These are phyloP conservation scores for Metacarcinus magister DNA, from an alignment of 2,888 invertebrate species.

Conservation along the genomic window DNA sequence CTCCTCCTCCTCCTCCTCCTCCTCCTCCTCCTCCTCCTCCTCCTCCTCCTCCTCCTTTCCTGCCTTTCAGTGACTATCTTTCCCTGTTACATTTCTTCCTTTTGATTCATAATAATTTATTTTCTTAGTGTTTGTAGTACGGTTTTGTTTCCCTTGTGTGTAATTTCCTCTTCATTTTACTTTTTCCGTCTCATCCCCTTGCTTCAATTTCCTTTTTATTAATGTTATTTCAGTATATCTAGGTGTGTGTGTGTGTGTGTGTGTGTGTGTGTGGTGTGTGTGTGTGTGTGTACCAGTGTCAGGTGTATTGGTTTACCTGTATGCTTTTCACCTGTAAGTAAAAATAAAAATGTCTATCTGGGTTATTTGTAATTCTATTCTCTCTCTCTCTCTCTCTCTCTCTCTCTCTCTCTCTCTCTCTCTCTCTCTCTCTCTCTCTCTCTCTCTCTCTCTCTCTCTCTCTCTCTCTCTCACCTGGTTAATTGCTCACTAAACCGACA, in stretches of 20 bases:
- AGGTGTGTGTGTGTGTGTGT: too few relatives aligned
- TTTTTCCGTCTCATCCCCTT: neutral
- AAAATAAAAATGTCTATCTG: too few relatives aligned
- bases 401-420: too few relatives aligned
- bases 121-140: too few relatives aligned
- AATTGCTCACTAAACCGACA: neutral
- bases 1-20: neutral
- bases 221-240: neutral
- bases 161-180: neutral
- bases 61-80: neutral
- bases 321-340: too few relatives aligned
- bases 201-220: neutral
- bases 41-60: neutral
- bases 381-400: too few relatives aligned
- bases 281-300: too few relatives aligned
- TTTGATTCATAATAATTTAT: neutral
- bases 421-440: too few relatives aligned
- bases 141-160: neutral
- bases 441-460: neutral
- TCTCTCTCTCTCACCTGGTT: slow-evolving; percentile 7
- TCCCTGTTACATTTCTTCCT: neutral
- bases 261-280: too few relatives aligned
- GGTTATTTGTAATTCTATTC: too few relatives aligned
- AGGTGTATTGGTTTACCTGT: too few relatives aligned
- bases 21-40: neutral